Conservation (phyloP, 1,140 invertebrate species). For the Panagrolaimus sp. region DNA sequence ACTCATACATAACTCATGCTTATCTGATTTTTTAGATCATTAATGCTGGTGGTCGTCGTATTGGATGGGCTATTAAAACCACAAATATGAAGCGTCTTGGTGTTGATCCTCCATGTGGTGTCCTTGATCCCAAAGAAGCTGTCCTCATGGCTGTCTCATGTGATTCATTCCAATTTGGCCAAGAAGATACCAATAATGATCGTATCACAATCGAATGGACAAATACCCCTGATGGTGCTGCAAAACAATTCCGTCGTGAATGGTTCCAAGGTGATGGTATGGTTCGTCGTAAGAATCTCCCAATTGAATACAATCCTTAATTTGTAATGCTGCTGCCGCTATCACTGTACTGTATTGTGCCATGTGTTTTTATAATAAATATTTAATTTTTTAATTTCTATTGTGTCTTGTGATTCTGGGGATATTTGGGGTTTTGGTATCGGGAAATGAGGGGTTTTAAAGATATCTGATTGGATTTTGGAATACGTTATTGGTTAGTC, state of each 20-base stretch:
- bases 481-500: too few species aligned
- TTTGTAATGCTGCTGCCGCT: too few species aligned
- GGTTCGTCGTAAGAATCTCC: constrained; percentile 47
- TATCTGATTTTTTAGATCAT: constrained; percentile 31
- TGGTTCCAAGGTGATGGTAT: constrained; percentile 49
- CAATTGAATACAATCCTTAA: constrained; percentile 47
- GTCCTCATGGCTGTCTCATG: constrained; percentile 41
- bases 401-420: background rate
- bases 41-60: constrained; percentile 39
- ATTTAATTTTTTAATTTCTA: too few species aligned
- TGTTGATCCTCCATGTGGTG: constrained; percentile 39
- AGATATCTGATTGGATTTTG: too few species aligned
- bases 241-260: constrained; percentile 42
- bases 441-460: too few species aligned
- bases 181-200: constrained; percentile 47
- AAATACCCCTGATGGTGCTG: constrained; percentile 44
- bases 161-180: constrained; percentile 37
- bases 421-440: too few species aligned
- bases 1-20: background rate
- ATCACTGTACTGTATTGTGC: too few species aligned
- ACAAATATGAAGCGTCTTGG: constrained; percentile 37
- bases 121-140: constrained; percentile 44
- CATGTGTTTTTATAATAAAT: too few species aligned
- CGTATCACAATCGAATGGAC: constrained; percentile 49
- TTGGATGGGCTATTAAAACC: constrained; percentile 47